Percentiles rank a stretch among this genome's conserved stretches.
phyloP scores from a whole-genome alignment of 2,113 vertebrate genomes.

The Microcebus lehilahytsara region DNA sequence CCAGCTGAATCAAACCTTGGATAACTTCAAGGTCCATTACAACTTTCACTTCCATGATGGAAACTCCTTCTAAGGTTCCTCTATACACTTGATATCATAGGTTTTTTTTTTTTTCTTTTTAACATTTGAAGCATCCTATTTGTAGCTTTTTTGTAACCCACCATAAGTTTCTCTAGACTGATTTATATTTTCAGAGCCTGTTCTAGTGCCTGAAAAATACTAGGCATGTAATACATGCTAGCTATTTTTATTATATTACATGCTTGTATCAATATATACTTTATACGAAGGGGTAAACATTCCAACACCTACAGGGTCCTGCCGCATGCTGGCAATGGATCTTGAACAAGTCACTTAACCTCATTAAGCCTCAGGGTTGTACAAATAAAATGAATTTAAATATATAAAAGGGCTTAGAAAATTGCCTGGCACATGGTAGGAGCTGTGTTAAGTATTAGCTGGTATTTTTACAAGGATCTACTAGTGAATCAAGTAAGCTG shows the following conservation, averaged over 20 bases:
- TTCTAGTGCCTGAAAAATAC: background rate
- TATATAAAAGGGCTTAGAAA: background rate
- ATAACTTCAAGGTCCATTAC: no score
- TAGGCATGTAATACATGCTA: background rate
- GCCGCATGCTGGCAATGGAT: background rate
- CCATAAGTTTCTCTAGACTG: background rate
- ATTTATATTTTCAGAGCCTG: background rate
- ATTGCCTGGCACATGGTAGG: background rate
- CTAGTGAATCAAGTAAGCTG: background rate
- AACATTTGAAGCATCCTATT: background rate
- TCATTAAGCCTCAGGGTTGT: background rate
- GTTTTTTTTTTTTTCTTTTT: background rate
- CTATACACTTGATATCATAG: background rate
- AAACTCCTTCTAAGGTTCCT: background rate
- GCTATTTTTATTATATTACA: background rate
- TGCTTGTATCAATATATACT: background rate
- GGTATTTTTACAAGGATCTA: background rate
- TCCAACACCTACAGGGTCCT: background rate
- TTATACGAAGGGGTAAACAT: background rate
- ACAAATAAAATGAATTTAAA: background rate
- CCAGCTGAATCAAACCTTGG: no score
- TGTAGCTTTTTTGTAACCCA: background rate
- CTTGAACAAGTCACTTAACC: background rate
- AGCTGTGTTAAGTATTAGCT: background rate
- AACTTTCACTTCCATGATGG: background rate